Evolutionary conservation across 2,113 vertebrate genomes (phyloP).

Genomic region (Syngnathus scovelli): DNA sequence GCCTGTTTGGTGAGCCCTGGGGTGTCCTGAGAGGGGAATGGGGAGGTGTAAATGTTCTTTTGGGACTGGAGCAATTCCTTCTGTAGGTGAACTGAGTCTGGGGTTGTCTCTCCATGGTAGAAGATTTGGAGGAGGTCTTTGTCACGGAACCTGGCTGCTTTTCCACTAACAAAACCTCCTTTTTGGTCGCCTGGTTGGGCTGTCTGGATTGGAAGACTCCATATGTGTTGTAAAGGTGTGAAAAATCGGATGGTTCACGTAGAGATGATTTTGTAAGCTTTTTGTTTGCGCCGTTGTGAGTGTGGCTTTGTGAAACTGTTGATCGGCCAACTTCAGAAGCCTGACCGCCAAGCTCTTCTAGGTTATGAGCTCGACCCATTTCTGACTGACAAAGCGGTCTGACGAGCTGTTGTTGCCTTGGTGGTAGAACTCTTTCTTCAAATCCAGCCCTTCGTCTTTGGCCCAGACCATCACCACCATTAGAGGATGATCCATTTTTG

Average conservation of each 20-base stretch:
- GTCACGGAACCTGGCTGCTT: constrained; percentile 17
- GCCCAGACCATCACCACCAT: constrained; percentile 34
- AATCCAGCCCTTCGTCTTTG: constrained; percentile 64
- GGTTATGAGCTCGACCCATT: constrained; percentile 44
- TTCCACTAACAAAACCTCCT: constrained; percentile 30
- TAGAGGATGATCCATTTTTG: constrained; percentile 46
- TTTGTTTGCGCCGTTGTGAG: constrained; percentile 36
- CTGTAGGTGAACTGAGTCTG: constrained; percentile 62
- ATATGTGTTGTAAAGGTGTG: constrained; percentile 45
- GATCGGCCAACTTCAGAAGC: constrained; percentile 25
- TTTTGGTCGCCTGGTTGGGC: constrained; percentile 34
- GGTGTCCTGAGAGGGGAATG: constrained; percentile 64
- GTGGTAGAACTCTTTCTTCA: constrained; percentile 61
- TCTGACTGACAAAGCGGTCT: constrained; percentile 69
- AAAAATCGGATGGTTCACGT: constrained; percentile 63
- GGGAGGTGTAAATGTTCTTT: constrained; percentile 52
- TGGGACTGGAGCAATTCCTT: constrained; percentile 64
- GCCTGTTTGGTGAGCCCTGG: constrained; percentile 66
- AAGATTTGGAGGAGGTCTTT: constrained; percentile 28
- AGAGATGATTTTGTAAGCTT: constrained; percentile 51
- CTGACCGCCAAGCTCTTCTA: constrained; percentile 29
- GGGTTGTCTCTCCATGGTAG: constrained; percentile 46
- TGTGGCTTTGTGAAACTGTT: constrained; percentile 32
- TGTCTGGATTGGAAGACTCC: constrained; percentile 28
- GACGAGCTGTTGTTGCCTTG: constrained; percentile 68